Evolutionary conservation across 1,140 invertebrate genomes (phyloP).

Genomic region (Orussus abietinus): DNA sequence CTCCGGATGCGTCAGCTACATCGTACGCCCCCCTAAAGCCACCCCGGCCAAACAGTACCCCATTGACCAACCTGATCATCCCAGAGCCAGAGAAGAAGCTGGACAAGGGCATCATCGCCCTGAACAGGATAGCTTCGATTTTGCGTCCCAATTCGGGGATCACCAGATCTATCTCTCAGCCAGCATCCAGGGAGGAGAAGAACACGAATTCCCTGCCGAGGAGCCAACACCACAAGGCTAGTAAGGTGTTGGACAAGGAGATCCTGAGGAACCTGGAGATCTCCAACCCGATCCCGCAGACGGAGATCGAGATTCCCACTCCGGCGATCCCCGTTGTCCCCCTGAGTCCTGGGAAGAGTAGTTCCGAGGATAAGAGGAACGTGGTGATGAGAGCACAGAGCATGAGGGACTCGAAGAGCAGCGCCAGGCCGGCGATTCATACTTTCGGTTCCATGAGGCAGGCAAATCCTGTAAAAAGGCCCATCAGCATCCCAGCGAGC

Average conservation of each 20-base stretch:
- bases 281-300: conserved; percentile 73
- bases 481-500: conserved; percentile 63
- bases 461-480: conserved; percentile 54
- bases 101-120: conserved; percentile 48
- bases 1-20: conserved; percentile 15
- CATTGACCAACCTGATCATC: conserved; percentile 19
- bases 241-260: conserved; percentile 65
- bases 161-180: conserved; percentile 41
- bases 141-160: conserved; percentile 63
- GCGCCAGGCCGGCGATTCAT: conserved; percentile 60
- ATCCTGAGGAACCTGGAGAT: conserved; percentile 73
- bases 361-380: conserved; percentile 46
- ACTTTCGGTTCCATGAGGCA: conserved; percentile 78
- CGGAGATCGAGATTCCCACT: conserved; percentile 59
- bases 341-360: no score
- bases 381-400: conserved; percentile 72
- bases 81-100: conserved; percentile 44
- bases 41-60: conserved; percentile 30
- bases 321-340: conserved; percentile 56
- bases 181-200: conserved; percentile 40
- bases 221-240: conserved; percentile 58
- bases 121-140: conserved; percentile 75
- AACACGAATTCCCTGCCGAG: conserved; percentile 58
- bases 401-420: conserved; percentile 63
- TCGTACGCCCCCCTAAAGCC: conserved; percentile 16